A percentile compares a stretch with the other conserved stretches of the same genome.
Evolutionary conservation across 2,888 invertebrate genomes (phyloP).

Genomic region (Coleophora deauratella): DNA sequence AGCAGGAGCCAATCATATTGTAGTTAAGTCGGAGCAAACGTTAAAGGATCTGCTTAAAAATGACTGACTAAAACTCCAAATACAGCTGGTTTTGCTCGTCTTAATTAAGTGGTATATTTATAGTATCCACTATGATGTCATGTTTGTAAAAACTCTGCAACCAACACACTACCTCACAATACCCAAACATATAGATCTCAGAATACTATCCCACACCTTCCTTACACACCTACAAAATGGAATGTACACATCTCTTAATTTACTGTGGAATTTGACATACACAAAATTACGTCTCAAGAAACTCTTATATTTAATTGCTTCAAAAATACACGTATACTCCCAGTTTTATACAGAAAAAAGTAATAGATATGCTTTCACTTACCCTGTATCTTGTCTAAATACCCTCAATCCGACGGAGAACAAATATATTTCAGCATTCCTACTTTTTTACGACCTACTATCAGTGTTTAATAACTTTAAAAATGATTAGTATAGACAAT

Average conservation of each 20-base stretch:
- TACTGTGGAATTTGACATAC: too few relatives aligned
- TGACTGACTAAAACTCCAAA: too few relatives aligned
- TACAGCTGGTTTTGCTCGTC: not conserved
- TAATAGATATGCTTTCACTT: too few relatives aligned
- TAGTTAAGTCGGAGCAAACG: not conserved
- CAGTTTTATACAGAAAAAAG: too few relatives aligned
- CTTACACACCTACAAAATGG: not conserved
- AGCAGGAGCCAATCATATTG: not conserved
- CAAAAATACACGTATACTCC: not conserved
- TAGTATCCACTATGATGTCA: not conserved
- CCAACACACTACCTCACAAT: not conserved
- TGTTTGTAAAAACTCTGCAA: not conserved
- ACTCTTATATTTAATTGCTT: too few relatives aligned
- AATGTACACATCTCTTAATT: not conserved
- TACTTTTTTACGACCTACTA: not conserved
- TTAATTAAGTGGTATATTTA: not conserved
- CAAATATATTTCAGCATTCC: not conserved
- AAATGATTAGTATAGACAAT: not conserved
- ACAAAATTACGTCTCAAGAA: too few relatives aligned
- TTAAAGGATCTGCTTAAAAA: too few relatives aligned
- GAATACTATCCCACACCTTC: not conserved
- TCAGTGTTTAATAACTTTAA: not conserved
- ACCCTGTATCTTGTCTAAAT: too few relatives aligned
- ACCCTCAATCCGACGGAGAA: too few relatives aligned
- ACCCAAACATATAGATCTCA: not conserved